Conservation (phyloP, 2,888 invertebrate species). For the Coleophora deauratella region DNA sequence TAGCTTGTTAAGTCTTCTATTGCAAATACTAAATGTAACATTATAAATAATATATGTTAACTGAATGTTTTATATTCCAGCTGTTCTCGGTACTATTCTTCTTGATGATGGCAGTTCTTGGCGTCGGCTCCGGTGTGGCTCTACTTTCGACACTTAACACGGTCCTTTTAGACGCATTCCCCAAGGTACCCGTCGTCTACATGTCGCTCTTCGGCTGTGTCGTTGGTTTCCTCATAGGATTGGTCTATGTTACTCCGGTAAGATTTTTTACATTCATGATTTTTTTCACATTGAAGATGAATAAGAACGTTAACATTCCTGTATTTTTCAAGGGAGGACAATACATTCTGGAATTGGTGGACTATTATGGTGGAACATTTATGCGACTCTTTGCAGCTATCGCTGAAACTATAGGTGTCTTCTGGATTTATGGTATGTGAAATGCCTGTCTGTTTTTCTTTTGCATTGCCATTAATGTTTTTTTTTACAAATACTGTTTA, state of each 20-base stretch:
- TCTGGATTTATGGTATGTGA: constrained; percentile 84
- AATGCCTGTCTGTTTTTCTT: not conserved
- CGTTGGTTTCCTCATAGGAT: constrained; percentile 77
- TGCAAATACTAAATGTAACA: too few species aligned
- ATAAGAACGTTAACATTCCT: not conserved
- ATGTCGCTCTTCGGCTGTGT: constrained; percentile 70
- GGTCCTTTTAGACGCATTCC: constrained; percentile 79
- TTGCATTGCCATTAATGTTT: too few species aligned
- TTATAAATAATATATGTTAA: too few species aligned
- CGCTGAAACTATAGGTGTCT: constrained; percentile 79
- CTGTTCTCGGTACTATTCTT: constrained; percentile 86
- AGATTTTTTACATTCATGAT: constrained; percentile 22
- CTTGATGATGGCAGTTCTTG: constrained; percentile 86
- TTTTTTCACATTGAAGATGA: too few species aligned
- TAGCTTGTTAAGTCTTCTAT: too few species aligned
- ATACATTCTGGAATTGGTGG: constrained; percentile 81
- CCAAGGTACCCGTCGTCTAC: constrained; percentile 71
- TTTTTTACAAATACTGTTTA: too few species aligned
- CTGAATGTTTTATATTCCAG: too few species aligned
- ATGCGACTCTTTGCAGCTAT: constrained; percentile 81
- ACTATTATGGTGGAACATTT: constrained; percentile 85
- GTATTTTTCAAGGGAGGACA: constrained; percentile 78
- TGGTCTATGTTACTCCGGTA: constrained; percentile 85
- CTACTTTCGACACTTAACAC: constrained; percentile 79
- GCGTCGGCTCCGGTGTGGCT: constrained; percentile 84